Percentiles rank a stretch among this genome's conserved stretches.
Conservation (phyloP, 2,797 vertebrate species). For the Astyanax mexicanus region DNA sequence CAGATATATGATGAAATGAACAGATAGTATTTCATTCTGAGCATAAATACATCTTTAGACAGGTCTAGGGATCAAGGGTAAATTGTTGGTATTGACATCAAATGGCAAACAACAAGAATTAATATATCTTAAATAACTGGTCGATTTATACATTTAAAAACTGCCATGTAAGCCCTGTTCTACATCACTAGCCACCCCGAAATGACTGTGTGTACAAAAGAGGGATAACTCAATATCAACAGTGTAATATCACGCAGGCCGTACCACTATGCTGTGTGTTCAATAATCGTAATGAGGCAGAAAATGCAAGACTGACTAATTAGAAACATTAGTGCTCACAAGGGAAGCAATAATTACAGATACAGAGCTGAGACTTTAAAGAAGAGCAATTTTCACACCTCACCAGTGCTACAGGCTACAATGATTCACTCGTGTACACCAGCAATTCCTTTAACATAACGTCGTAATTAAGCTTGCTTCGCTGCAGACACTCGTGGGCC, state of each 20-base stretch:
- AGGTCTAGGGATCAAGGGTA: too few relatives aligned
- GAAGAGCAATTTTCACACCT: conserved; percentile 55
- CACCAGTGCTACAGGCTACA: conserved; percentile 40
- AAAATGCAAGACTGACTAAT: conserved; percentile 60
- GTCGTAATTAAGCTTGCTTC: conserved; percentile 37
- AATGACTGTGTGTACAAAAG: conserved; percentile 4
- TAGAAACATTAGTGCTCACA: conserved; percentile 56
- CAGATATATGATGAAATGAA: too few relatives aligned
- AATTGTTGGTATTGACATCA: too few relatives aligned
- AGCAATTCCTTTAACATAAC: conserved; percentile 30
- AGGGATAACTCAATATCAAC: conserved; percentile 18
- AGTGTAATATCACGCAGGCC: conserved; percentile 19
- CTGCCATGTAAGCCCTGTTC: not conserved
- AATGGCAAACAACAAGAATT: too few relatives aligned
- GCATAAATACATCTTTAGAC: too few relatives aligned
- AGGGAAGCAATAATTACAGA: conserved; percentile 57
- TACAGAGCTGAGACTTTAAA: conserved; percentile 55
- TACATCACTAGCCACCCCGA: too few relatives aligned
- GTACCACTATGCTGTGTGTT: conserved; percentile 39
- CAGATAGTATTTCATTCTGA: too few relatives aligned
- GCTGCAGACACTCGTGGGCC: conserved; percentile 5
- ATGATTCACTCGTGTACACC: conserved; percentile 46
- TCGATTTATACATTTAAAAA: not conserved
- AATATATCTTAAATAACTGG: not conserved
- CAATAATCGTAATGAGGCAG: conserved; percentile 58